These are phyloP conservation scores for Protosalanx chinensis DNA, from an alignment of 2,797 vertebrate genomes.

Conservation along the genomic window DNA sequence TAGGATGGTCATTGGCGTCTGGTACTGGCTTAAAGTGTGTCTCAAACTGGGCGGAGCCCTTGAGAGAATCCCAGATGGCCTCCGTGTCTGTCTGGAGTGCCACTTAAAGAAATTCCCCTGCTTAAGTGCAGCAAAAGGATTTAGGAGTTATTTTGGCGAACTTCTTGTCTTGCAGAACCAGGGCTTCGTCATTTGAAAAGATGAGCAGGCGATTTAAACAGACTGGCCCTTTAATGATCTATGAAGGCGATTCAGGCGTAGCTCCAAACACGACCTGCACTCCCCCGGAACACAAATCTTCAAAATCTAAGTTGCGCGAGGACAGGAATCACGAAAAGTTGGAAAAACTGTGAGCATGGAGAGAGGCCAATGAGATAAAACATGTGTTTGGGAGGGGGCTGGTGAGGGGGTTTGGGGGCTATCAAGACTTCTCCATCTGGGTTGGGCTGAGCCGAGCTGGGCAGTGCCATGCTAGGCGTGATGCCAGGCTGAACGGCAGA, in stretches of 20 bases:
- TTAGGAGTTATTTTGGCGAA: background rate
- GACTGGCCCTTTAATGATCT: no score
- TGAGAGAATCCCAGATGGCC: no score
- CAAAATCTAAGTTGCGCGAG: background rate
- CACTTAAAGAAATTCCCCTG: background rate
- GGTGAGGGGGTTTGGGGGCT: slow-evolving; percentile 54
- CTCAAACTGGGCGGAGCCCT: no score
- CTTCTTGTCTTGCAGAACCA: background rate
- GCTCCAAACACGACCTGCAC: background rate
- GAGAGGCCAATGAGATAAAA: slow-evolving; percentile 62
- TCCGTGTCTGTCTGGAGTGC: background rate
- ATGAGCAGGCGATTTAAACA: background rate
- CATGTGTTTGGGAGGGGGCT: slow-evolving; percentile 50
- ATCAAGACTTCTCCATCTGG: slow-evolving; percentile 65
- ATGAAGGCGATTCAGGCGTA: no score
- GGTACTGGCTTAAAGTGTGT: no score
- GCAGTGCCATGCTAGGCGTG: slow-evolving; percentile 63
- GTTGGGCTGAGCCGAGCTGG: slow-evolving; percentile 66
- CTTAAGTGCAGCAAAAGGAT: background rate
- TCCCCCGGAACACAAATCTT: background rate
- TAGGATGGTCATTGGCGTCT: no score
- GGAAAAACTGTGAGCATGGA: slow-evolving; percentile 31
- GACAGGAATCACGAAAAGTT: background rate
- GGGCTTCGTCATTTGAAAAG: background rate
- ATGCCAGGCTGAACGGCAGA: slow-evolving; percentile 61